Percentiles rank a stretch among this genome's conserved stretches.
Conservation (phyloP, 1,140 invertebrate species). For the Hypothenemus hampei region DNA sequence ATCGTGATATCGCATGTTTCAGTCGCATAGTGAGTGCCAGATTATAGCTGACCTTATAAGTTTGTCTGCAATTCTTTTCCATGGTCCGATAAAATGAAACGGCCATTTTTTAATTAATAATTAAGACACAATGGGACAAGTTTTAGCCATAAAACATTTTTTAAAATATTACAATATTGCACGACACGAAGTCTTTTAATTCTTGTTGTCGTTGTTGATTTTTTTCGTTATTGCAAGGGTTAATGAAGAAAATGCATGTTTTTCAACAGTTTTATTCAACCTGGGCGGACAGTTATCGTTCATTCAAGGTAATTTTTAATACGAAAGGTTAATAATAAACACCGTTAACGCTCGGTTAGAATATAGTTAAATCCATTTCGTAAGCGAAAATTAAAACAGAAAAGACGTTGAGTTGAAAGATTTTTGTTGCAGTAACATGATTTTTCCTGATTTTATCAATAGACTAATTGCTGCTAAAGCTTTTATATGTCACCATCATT, state of each 20-base stretch:
- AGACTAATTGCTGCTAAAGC: no score
- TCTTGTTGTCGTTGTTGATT: no score
- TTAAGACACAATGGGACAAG: constrained; percentile 24
- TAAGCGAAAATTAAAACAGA: no score
- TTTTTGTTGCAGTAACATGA: no score
- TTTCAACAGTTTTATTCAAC: constrained; percentile 14
- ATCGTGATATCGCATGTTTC: constrained; percentile 15
- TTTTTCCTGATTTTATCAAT: no score
- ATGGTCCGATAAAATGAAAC: constrained; percentile 17
- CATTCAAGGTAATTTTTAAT: no score
- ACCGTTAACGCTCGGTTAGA: no score
- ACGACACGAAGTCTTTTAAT: constrained; percentile 11
- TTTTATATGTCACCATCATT: no score
- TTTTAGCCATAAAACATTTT: constrained; percentile 18
- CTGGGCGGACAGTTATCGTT: no score
- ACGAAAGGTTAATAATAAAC: no score
- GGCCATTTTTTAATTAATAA: constrained; percentile 24
- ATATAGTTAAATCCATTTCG: no score
- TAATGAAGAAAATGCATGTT: constrained; percentile 22
- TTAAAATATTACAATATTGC: constrained; percentile 18
- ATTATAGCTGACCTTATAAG: constrained; percentile 21
- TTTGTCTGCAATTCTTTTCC: constrained; percentile 22
- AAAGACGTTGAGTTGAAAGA: no score
- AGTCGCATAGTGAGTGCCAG: constrained; percentile 3
- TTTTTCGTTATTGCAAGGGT: constrained; percentile 6